Evolutionary conservation across 2,888 invertebrate genomes (phyloP).

Genomic region (Phrixothrix hirtus): DNA sequence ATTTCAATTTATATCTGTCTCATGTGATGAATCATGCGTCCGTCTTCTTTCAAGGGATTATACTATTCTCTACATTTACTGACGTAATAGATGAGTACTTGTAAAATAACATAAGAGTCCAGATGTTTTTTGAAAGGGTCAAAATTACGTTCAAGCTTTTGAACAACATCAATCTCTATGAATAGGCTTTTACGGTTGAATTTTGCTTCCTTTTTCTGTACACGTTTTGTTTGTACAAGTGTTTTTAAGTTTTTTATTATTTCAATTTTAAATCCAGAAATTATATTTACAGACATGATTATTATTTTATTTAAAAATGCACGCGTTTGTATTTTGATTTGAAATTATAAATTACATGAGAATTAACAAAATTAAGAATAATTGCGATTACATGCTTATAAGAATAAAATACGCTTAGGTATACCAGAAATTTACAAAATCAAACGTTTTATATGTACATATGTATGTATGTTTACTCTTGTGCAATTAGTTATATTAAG

Average conservation of each 20-base stretch:
- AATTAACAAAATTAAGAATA: too few species aligned
- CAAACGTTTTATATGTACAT: too few species aligned
- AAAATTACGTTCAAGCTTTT: slow-evolving; percentile 26
- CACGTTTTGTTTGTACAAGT: slow-evolving; percentile 36
- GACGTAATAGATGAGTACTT: slow-evolving; percentile 31
- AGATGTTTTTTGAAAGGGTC: slow-evolving; percentile 39
- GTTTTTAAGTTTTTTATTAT: slow-evolving; percentile 30
- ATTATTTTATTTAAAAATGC: slow-evolving; percentile 24
- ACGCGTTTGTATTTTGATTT: background rate
- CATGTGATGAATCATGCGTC: too few species aligned
- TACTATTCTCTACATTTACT: background rate
- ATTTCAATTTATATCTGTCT: too few species aligned
- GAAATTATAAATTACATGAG: background rate
- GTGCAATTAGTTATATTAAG: too few species aligned
- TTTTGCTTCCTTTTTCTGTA: slow-evolving; percentile 6
- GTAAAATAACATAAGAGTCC: slow-evolving; percentile 32
- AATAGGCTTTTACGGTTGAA: background rate
- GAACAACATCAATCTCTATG: slow-evolving; percentile 13
- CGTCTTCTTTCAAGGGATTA: background rate
- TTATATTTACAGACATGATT: slow-evolving; percentile 37
- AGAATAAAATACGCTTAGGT: too few species aligned
- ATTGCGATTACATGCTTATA: too few species aligned
- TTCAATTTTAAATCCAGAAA: slow-evolving; percentile 38
- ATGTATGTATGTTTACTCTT: too few species aligned
- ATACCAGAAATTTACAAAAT: too few species aligned